Evolutionary conservation across 2,113 vertebrate species (phyloP).

Genomic region (Ammodramus savannarum): DNA sequence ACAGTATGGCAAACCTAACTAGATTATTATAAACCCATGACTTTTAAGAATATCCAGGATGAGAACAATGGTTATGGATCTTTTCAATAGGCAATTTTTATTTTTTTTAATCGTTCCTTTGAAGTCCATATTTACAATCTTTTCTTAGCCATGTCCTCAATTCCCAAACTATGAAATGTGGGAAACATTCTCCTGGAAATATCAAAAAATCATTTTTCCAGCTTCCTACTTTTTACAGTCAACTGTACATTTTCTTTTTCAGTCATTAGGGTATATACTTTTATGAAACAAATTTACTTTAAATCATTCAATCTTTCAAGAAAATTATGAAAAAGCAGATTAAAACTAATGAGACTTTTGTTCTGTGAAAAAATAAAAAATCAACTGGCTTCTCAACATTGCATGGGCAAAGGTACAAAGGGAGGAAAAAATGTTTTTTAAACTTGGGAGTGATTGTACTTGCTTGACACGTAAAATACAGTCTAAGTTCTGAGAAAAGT

Average conservation of each 20-base stretch:
- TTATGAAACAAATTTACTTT: background rate
- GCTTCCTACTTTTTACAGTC: background rate
- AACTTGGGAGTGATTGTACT: background rate
- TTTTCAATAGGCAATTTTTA: background rate
- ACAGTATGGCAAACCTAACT: background rate
- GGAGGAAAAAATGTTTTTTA: background rate
- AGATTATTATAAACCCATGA: background rate
- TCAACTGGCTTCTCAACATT: background rate
- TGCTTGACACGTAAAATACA: constrained; percentile 19
- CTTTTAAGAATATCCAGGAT: background rate
- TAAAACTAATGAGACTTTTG: background rate
- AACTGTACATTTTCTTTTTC: background rate
- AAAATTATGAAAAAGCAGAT: background rate
- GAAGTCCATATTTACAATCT: background rate
- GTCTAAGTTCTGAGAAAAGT: background rate
- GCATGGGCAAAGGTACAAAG: background rate
- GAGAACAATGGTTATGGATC: background rate
- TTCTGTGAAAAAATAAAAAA: constrained; percentile 8
- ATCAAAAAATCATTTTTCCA: background rate
- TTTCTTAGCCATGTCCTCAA: background rate
- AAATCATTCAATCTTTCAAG: background rate
- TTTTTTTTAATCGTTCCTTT: background rate
- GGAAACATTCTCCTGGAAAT: background rate
- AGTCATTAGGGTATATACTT: background rate
- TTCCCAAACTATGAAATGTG: background rate